These are phyloP conservation scores for Pollenia amentaria DNA, from an alignment of 2,888 invertebrate species.

Conservation along the genomic window DNA sequence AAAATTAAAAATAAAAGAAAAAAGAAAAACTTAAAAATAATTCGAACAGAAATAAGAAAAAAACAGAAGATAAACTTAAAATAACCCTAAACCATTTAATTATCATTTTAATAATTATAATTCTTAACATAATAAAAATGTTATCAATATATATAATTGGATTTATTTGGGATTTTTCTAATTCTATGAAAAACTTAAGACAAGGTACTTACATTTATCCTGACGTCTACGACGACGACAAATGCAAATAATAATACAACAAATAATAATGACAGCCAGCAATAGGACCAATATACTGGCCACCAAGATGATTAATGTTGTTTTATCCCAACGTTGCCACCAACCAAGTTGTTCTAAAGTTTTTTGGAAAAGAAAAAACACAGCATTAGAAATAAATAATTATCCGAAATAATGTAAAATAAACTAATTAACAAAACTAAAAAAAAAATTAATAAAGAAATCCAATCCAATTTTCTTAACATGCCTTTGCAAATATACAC, in stretches of 20 bases:
- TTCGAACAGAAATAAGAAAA: neutral
- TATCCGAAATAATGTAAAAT: neutral
- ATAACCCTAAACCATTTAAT: constrained; percentile 70
- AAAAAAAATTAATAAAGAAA: neutral
- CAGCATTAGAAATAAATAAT: neutral
- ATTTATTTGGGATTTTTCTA: neutral
- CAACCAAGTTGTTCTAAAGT: constrained; percentile 90
- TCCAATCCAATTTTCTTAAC: neutral
- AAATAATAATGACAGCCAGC: constrained; percentile 90
- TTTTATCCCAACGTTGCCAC: constrained; percentile 92
- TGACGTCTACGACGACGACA: constrained; percentile 91
- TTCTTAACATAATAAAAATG: constrained; percentile 28
- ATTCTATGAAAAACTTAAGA: constrained; percentile 34
- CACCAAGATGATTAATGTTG: constrained; percentile 91
- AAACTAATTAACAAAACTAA: constrained; percentile 5
- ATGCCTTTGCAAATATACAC: neutral
- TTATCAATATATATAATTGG: constrained; percentile 22
- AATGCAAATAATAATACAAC: constrained; percentile 93
- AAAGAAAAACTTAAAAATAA: neutral
- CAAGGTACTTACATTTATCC: constrained; percentile 84
- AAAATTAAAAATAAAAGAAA: neutral
- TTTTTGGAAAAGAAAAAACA: constrained; percentile 11
- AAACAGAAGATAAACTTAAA: constrained; percentile 8
- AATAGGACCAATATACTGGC: constrained; percentile 89
- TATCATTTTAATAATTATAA: neutral